These are phyloP conservation scores for Gymnobelideus leadbeateri DNA, from an alignment of 2,113 vertebrate genomes.

Conservation along the genomic window DNA sequence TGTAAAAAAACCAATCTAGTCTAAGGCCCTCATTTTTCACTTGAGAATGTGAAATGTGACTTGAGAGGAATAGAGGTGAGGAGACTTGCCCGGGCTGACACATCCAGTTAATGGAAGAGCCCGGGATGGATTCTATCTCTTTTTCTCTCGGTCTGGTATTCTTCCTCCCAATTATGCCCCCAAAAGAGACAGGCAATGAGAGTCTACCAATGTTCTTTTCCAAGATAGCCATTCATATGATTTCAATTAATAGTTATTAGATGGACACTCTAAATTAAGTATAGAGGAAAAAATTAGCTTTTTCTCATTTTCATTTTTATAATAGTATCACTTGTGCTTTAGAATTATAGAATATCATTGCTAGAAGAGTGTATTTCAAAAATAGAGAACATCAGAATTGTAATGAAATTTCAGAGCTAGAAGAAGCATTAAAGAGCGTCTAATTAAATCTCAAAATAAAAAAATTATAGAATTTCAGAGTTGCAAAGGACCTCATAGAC, in stretches of 20 bases:
- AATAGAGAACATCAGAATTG: neutral
- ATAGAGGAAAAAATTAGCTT: neutral
- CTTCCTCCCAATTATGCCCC: neutral
- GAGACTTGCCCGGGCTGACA: neutral
- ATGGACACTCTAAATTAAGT: neutral
- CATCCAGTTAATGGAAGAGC: fast-evolving
- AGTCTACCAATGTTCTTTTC: neutral
- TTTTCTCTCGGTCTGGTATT: neutral
- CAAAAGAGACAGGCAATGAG: neutral
- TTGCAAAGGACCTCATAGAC: neutral
- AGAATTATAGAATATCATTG: neutral
- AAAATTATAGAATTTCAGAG: neutral
- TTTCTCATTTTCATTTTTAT: neutral
- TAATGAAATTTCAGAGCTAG: neutral
- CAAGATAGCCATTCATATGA: neutral
- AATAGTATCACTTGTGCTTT: neutral
- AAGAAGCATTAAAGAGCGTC: neutral
- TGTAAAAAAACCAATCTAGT: neutral
- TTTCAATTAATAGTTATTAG: neutral
- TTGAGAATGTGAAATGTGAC: neutral
- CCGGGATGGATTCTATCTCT: neutral
- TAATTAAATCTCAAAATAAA: neutral
- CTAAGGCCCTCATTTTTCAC: neutral
- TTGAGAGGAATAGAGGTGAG: neutral
- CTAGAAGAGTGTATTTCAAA: neutral